Percentiles rank a stretch among this genome's conserved stretches.
These are phyloP conservation scores for Trichonephila inaurata DNA, from an alignment of 1,140 invertebrate species.

Conservation along the genomic window DNA sequence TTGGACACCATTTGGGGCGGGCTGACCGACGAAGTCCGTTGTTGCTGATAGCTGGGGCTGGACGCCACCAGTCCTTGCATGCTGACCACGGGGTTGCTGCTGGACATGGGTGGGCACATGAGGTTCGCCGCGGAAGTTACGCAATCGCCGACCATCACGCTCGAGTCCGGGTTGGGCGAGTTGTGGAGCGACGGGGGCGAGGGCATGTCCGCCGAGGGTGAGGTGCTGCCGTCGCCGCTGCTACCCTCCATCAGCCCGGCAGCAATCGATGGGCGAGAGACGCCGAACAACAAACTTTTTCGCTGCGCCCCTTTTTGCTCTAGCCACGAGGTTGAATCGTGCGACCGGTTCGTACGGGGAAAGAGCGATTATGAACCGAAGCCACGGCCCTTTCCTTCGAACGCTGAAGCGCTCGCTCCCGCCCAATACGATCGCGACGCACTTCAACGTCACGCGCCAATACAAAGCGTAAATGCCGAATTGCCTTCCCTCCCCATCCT, in stretches of 20 bases:
- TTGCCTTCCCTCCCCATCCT: slow-evolving; percentile 14
- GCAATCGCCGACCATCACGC: slow-evolving; percentile 71
- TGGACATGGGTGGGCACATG: slow-evolving; percentile 46
- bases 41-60: slow-evolving; percentile 44
- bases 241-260: slow-evolving; percentile 73
- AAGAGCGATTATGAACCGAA: slow-evolving; percentile 60
- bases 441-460: slow-evolving; percentile 73
- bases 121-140: slow-evolving; percentile 45
- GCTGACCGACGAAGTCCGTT: slow-evolving; percentile 58
- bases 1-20: slow-evolving; percentile 71
- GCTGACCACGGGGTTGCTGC: slow-evolving; percentile 40
- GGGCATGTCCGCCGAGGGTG: slow-evolving; percentile 71
- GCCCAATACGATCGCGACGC: slow-evolving; percentile 67
- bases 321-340: neutral
- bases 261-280: slow-evolving; percentile 33
- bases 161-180: slow-evolving; percentile 75
- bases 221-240: slow-evolving; percentile 75
- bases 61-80: slow-evolving; percentile 52
- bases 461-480: slow-evolving; percentile 72
- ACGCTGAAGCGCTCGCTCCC: slow-evolving; percentile 34
- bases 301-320: slow-evolving; percentile 8
- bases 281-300: slow-evolving; percentile 32
- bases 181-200: slow-evolving; percentile 57
- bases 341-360: slow-evolving; percentile 37
- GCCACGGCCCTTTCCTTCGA: slow-evolving; percentile 25